A percentile compares a stretch with the other conserved stretches of the same genome.
phyloP scores from a whole-genome alignment of 2,113 vertebrate genomes.

The Panthera tigris region DNA sequence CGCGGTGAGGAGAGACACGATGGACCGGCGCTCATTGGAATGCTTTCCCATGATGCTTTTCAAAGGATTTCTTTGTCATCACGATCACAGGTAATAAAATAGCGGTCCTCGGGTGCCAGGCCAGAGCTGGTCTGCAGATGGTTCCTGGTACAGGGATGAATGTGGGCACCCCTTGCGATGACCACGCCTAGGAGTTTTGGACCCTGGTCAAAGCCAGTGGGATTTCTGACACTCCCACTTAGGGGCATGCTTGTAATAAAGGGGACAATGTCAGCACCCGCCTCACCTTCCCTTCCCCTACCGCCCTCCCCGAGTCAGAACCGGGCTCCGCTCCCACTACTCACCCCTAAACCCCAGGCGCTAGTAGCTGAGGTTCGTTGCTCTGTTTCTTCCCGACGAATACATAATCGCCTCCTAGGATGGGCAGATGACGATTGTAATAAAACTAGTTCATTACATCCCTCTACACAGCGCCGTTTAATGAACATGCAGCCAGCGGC shows the following conservation, averaged over 20 bases:
- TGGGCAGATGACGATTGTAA: slow-evolving; percentile 76
- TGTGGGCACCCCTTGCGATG: neutral
- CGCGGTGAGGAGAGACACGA: neutral
- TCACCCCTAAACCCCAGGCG: neutral
- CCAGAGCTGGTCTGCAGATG: neutral
- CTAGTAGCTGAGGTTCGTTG: neutral
- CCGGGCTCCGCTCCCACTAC: neutral
- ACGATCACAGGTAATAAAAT: neutral
- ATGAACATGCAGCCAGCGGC: slow-evolving; percentile 76
- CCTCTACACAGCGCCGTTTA: slow-evolving; percentile 74
- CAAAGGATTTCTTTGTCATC: neutral
- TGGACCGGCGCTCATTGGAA: neutral
- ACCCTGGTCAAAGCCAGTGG: neutral
- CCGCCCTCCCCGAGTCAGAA: neutral
- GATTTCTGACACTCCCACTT: neutral
- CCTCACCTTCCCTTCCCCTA: rapidly evolving
- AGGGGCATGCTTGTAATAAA: neutral
- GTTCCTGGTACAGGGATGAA: neutral
- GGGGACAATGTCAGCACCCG: rapidly evolving
- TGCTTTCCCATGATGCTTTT: neutral
- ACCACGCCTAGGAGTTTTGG: neutral
- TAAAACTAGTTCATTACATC: slow-evolving; percentile 79
- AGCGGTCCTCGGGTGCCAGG: neutral
- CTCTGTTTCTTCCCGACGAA: slow-evolving; percentile 46
- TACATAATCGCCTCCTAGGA: slow-evolving; percentile 64